Percentiles rank a stretch among this genome's conserved stretches.
Evolutionary conservation across 1,140 invertebrate genomes (phyloP).

Genomic region (Leptinotarsa defecta): DNA sequence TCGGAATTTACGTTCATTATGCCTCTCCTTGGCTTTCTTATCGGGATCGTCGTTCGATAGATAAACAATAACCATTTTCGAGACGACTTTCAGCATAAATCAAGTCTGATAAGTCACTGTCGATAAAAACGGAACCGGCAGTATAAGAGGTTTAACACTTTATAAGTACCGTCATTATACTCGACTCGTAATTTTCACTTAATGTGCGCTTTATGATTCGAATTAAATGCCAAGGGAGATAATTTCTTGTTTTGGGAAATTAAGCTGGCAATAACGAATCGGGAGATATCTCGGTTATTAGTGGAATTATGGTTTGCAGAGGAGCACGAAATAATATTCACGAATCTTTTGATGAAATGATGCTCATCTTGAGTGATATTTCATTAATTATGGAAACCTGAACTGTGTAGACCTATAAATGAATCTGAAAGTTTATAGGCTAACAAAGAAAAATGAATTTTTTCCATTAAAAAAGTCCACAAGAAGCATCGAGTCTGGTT

Average conservation of each 20-base stretch:
- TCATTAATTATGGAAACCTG: too few species aligned
- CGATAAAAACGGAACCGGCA: constrained; percentile 31
- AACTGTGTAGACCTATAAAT: too few species aligned
- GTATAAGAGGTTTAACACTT: constrained; percentile 29
- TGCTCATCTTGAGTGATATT: too few species aligned
- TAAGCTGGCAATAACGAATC: constrained; percentile 23
- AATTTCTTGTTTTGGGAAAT: constrained; percentile 30
- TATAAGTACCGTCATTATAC: constrained; percentile 26
- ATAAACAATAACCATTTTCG: constrained; percentile 30
- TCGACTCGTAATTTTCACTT: constrained; percentile 28
- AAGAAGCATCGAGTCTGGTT: too few species aligned
- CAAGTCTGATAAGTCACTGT: constrained; percentile 19
- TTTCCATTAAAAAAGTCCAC: too few species aligned
- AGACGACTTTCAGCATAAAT: constrained; percentile 23
- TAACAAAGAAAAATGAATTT: too few species aligned
- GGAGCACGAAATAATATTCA: neutral
- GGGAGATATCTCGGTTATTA: constrained; percentile 16
- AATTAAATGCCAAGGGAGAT: constrained; percentile 27
- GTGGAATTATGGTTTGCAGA: neutral
- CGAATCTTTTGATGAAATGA: too few species aligned
- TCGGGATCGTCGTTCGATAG: constrained; percentile 25
- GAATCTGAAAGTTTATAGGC: too few species aligned
- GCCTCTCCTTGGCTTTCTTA: constrained; percentile 21
- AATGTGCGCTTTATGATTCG: constrained; percentile 27
- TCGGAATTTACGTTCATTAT: constrained; percentile 18